Evolutionary conservation across 2,113 vertebrate species (phyloP), one percentile per base, ranked within the genome.

Genomic region (Pimephales promelas): DNA sequence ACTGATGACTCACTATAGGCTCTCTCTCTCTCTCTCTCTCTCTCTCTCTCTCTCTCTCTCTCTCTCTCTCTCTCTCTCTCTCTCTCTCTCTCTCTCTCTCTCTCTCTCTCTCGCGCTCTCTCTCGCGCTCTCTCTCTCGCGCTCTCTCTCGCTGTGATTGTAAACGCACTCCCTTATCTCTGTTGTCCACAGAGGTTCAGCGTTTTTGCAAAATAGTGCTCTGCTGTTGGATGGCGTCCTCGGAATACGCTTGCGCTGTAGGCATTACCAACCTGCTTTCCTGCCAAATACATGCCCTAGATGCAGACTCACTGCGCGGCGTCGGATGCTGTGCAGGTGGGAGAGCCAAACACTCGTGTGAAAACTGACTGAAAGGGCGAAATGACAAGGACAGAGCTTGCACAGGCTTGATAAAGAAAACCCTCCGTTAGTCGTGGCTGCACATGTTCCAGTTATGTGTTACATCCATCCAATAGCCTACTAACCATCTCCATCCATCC

Each of bases 191-290:
- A 73, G n/a, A 36, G 34, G 79, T 36, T 75, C 52, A 16, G 49
- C 77, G 72, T 71, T 80, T 82, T 83, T 86, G 89, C 73, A 49
- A 88, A 68, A 86, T 82, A 66, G 61, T 78, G 86, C 54, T 26
- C 85, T 62, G 81, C 68, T 70, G 74, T 80, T 84, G 86, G 84
- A 87, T 86, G 87, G 84, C 90, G 83, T 79, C 66, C 49, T 66
- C 26, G 66, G 83, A 66, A 80, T 74, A 86, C 87, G 82, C 82
- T 57, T 85, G 86, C 85, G 85, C 86, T 62, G 75, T 85, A 76
- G 80, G 83, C 83, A 61, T 54, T 56, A 52, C 54, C 28, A 68
- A 76, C 59, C 81, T 57, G 64, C 80, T 85, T 83, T 83, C 87
- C 75, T 85, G 81, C 81, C 83, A 81, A 85, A 87, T 82, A 59